phyloP scores from a whole-genome alignment of 2,888 invertebrate genomes.

The Phortica magna region DNA sequence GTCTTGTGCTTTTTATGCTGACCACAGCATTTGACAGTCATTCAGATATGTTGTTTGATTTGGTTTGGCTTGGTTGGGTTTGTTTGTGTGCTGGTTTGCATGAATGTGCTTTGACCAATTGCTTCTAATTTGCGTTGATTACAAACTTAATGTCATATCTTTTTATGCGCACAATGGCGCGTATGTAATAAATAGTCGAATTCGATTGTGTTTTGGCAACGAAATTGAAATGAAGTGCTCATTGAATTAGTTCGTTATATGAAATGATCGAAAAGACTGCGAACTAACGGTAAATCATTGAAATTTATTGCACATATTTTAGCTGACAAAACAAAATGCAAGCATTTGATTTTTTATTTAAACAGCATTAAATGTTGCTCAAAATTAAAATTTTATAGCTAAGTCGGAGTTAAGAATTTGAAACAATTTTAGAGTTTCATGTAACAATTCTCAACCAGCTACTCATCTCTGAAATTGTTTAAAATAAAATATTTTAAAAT shows the following conservation, averaged over 20 bases:
- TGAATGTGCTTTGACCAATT: background rate
- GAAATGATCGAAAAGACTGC: background rate
- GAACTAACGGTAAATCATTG: slow-evolving; percentile 16
- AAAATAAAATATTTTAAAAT: too few species aligned
- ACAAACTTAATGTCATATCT: slow-evolving; percentile 16
- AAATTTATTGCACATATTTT: background rate
- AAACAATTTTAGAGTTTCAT: too few species aligned
- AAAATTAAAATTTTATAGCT: too few species aligned
- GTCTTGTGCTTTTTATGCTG: slow-evolving; percentile 10
- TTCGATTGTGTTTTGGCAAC: background rate
- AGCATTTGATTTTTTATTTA: too few species aligned
- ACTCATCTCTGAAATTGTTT: too few species aligned
- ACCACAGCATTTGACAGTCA: slow-evolving; percentile 19
- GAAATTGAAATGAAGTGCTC: slow-evolving; percentile 21
- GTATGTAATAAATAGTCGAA: background rate
- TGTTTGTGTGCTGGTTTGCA: background rate
- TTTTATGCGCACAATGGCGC: slow-evolving; percentile 8
- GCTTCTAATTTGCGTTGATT: slow-evolving; percentile 25
- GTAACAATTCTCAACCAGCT: too few species aligned
- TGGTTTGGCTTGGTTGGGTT: background rate
- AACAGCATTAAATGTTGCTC: too few species aligned
- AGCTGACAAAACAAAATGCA: too few species aligned
- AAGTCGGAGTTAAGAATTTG: too few species aligned
- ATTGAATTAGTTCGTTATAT: slow-evolving; percentile 9
- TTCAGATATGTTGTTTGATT: background rate